A percentile compares a stretch with the other conserved stretches of the same genome.
These are phyloP conservation scores for Tridacna crocea DNA, from an alignment of 2,888 invertebrate genomes.

Conservation along the genomic window DNA sequence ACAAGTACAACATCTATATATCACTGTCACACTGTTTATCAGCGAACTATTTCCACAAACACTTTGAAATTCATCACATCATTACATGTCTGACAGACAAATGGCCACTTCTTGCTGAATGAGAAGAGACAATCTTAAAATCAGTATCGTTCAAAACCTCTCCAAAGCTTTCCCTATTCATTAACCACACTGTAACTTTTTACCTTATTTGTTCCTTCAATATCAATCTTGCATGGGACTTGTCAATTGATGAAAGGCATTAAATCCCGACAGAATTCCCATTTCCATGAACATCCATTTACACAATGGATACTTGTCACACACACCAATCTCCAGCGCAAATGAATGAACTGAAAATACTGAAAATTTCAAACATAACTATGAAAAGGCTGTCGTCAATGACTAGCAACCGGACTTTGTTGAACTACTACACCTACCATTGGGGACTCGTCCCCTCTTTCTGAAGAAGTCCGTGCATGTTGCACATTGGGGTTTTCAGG, in stretches of 20 bases:
- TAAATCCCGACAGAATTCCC: not conserved
- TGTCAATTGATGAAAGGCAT: not conserved
- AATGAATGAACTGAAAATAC: conserved; percentile 27
- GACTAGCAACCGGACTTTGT: conserved; percentile 96
- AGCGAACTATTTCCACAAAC: not conserved
- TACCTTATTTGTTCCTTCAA: not conserved
- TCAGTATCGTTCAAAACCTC: not conserved
- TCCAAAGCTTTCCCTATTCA: not conserved
- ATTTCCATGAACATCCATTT: not conserved
- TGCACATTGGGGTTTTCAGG: conserved; percentile 63
- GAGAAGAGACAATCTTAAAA: no score
- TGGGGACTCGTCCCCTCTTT: conserved; percentile 89
- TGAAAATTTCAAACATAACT: conserved; percentile 46
- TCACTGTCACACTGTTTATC: not conserved
- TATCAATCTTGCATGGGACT: not conserved
- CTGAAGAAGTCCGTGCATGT: conserved; percentile 68
- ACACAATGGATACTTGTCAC: not conserved
- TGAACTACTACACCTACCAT: conserved; percentile 96
- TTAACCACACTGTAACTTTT: not conserved
- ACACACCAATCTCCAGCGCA: conserved; percentile 6
- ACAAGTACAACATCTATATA: not conserved
- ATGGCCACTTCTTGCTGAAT: not conserved
- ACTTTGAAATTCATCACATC: not conserved
- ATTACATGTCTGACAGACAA: not conserved
- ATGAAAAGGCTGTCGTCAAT: conserved; percentile 85